phyloP scores from a whole-genome alignment of 2,888 invertebrate species.

The Magallana nippona region DNA sequence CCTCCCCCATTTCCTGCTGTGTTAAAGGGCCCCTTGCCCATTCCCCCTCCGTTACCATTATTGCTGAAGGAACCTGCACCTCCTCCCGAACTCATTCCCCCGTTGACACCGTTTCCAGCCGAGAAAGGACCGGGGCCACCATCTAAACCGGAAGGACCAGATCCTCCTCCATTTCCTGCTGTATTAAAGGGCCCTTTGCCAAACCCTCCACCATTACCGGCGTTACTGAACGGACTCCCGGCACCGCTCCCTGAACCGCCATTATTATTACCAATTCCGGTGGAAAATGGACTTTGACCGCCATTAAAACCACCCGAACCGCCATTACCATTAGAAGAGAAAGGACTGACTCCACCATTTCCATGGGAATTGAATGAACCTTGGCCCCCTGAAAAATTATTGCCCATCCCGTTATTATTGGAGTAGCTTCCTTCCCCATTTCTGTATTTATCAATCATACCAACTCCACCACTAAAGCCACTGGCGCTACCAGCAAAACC shows the following conservation, averaged over 20 bases:
- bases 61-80: neutral
- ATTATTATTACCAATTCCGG: neutral
- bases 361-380: conserved; percentile 10
- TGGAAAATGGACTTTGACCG: neutral
- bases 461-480: neutral
- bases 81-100: neutral
- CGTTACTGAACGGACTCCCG: neutral
- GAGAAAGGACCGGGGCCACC: neutral
- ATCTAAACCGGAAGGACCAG: neutral
- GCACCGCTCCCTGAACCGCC: neutral
- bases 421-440: neutral
- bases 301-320: neutral
- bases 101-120: neutral
- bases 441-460: neutral
- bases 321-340: neutral
- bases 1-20: neutral
- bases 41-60: neutral
- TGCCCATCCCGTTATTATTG: neutral
- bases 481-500: neutral
- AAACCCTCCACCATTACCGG: conserved; percentile 1
- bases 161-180: neutral
- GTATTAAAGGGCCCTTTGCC: conserved; percentile 16
- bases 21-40: no score
- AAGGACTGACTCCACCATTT: neutral
- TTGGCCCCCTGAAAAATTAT: neutral